Evolutionary conservation across 1,140 invertebrate genomes (phyloP).

Genomic region (Trinorchestia longiramus): DNA sequence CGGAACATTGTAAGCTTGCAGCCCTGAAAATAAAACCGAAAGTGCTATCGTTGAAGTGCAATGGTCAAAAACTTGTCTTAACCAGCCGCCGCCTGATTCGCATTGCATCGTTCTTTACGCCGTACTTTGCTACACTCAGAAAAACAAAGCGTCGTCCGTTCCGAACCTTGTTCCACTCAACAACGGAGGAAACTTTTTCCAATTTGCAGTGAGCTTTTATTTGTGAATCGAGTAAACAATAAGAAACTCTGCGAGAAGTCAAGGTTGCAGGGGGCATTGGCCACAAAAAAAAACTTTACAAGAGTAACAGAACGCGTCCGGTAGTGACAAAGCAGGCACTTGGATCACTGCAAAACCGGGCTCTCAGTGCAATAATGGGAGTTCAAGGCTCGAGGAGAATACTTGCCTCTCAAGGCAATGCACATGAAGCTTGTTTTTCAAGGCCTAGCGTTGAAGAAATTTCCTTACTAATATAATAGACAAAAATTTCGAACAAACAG

Average conservation of each 20-base stretch:
- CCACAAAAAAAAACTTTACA: constrained; percentile 38
- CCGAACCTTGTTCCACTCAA: background rate
- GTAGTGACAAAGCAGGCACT: constrained; percentile 20
- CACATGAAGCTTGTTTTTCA: background rate
- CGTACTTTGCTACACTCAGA: background rate
- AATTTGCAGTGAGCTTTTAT: constrained; percentile 48
- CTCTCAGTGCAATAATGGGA: background rate
- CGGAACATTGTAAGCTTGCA: background rate
- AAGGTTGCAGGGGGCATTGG: background rate
- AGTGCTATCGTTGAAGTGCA: background rate
- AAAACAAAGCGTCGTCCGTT: constrained; percentile 32
- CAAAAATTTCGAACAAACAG: background rate
- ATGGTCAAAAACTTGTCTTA: background rate
- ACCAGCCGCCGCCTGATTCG: background rate
- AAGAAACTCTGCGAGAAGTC: constrained; percentile 28
- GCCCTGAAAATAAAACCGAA: background rate
- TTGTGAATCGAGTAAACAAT: constrained; percentile 33
- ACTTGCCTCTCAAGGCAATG: background rate
- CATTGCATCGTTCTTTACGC: background rate
- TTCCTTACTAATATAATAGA: background rate
- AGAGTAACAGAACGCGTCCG: background rate
- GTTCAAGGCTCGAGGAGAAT: background rate
- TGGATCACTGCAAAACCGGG: constrained; percentile 11
- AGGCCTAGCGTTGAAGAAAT: background rate
- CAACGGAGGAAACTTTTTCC: constrained; percentile 26